Conservation (phyloP, 2,797 vertebrate genomes). For the Novumbra hubbsi region DNA sequence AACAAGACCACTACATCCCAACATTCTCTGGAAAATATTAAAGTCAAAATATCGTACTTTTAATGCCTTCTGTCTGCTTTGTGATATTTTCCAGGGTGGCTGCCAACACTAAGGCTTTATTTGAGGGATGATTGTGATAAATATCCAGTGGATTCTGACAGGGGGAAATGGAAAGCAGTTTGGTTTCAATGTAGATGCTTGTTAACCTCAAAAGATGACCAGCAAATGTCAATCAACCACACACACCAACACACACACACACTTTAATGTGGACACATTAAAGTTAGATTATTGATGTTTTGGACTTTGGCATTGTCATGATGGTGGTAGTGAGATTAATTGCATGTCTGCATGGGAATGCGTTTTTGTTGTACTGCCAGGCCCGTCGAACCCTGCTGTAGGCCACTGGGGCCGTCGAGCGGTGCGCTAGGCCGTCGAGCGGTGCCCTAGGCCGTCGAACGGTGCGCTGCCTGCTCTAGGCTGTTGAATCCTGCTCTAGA, state of each 20-base stretch:
- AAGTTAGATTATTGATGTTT: too few relatives aligned
- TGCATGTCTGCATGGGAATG: too few relatives aligned
- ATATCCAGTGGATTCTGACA: conserved; percentile 25
- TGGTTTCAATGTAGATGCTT: conserved; percentile 19
- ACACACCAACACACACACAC: background rate
- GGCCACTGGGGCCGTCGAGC: too few relatives aligned
- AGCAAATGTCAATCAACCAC: conserved; percentile 4
- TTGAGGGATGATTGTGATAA: conserved; percentile 13
- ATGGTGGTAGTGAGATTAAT: too few relatives aligned
- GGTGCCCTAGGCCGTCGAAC: too few relatives aligned
- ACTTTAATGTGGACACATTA: background rate
- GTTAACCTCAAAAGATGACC: conserved; percentile 19
- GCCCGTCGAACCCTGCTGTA: too few relatives aligned
- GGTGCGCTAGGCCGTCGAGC: too few relatives aligned
- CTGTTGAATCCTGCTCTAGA: too few relatives aligned
- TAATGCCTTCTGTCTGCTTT: conserved; percentile 19
- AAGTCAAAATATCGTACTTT: conserved; percentile 25
- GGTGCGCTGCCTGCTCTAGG: too few relatives aligned
- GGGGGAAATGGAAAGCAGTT: conserved; percentile 28
- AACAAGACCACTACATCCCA: background rate
- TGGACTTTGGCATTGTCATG: too few relatives aligned
- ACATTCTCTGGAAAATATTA: conserved; percentile 7
- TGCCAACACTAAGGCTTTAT: conserved; percentile 28
- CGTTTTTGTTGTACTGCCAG: too few relatives aligned
- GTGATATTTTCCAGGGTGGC: conserved; percentile 27